Conservation (phyloP, 30 jellyfish, hydroid and myxozoan genomes). For the Hydractinia symbiolongicarpus region DNA sequence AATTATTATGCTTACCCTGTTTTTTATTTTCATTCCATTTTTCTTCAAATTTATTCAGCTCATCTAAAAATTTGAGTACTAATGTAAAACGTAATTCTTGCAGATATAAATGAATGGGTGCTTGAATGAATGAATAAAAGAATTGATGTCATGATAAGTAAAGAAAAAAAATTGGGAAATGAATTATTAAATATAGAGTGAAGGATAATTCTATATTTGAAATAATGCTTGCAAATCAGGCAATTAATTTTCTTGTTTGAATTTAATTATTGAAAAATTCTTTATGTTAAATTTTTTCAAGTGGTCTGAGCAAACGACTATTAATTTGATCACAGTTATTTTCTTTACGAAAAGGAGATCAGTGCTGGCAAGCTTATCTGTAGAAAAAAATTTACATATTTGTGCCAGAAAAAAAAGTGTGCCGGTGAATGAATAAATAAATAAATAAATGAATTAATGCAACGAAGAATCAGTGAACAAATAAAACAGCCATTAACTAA, state of each 20-base stretch:
- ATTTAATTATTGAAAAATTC: background rate
- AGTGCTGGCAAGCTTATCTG: background rate
- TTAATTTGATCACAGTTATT: background rate
- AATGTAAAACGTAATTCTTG: background rate
- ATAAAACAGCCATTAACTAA: no score
- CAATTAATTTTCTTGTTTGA: background rate
- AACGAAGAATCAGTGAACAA: background rate
- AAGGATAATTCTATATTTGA: background rate
- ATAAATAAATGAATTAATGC: no score
- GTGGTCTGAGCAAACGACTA: background rate
- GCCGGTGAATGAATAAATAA: no score
- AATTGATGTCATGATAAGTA: no score
- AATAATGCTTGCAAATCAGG: background rate
- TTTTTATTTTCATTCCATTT: conserved; percentile 20
- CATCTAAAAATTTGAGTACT: conserved; percentile 3
- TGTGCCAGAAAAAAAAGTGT: no score
- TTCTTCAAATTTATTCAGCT: conserved; percentile 21
- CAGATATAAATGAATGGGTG: no score
- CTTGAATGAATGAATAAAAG: no score
- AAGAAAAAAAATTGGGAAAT: no score
- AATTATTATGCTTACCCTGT: background rate
- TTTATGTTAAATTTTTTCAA: background rate
- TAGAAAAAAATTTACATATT: no score
- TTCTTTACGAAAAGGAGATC: background rate
- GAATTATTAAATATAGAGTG: background rate